Conservation (phyloP, 1,140 invertebrate genomes). For the Calephelis nemesis region DNA sequence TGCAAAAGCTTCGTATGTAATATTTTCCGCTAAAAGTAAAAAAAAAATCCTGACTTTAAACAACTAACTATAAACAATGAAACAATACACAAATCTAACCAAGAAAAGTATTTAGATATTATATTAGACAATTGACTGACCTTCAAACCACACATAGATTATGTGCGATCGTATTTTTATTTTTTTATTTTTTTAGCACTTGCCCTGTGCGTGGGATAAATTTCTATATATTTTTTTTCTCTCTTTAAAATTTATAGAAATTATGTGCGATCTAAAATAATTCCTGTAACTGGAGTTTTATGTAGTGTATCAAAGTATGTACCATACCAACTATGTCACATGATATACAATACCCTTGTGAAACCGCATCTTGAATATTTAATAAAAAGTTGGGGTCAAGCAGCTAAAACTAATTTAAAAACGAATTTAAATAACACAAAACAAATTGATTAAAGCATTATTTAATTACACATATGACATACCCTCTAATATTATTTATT, state of each 20-base stretch:
- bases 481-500: background rate
- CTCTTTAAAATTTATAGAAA: no score
- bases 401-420: background rate
- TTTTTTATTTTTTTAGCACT: no score
- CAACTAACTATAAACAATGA: no score
- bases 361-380: background rate
- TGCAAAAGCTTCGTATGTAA: no score
- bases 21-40: no score
- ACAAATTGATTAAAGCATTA: background rate
- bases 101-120: background rate
- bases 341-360: background rate
- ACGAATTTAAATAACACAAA: background rate
- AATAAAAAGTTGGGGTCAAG: background rate
- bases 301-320: background rate
- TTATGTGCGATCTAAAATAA: background rate
- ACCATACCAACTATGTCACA: background rate
- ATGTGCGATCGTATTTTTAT: no score
- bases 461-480: background rate
- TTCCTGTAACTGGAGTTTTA: background rate
- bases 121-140: background rate
- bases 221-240: no score
- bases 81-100: background rate
- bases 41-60: no score
- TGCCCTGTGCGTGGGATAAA: no score
- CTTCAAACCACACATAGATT: background rate